Conservation (phyloP, 2,797 vertebrate genomes). For the Phalloptychus januarius region DNA sequence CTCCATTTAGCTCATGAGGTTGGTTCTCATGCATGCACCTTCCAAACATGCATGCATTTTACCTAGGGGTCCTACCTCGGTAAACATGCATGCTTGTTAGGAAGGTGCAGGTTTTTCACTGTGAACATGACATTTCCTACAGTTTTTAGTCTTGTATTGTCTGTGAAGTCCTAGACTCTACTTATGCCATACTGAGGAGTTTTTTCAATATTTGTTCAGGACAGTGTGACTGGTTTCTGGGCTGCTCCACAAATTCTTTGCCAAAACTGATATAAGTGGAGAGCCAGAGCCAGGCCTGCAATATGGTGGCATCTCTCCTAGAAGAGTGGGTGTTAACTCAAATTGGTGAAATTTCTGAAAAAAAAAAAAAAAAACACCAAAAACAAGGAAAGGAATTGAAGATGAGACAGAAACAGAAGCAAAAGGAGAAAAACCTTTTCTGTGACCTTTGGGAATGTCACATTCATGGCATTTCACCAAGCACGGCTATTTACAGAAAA, state of each 20-base stretch:
- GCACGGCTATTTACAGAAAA: constrained; percentile 75
- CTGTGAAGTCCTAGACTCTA: constrained; percentile 42
- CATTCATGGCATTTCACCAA: constrained; percentile 67
- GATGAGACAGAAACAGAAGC: constrained; percentile 5
- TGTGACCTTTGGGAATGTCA: constrained; percentile 73
- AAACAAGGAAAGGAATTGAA: not conserved
- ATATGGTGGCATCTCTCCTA: constrained; percentile 18
- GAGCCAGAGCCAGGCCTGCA: not conserved
- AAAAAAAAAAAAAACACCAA: not conserved
- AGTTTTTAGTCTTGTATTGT: constrained; percentile 50
- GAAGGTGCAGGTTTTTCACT: constrained; percentile 19
- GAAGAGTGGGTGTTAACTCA: constrained; percentile 9
- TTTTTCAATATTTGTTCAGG: constrained; percentile 26
- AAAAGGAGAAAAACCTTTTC: constrained; percentile 41
- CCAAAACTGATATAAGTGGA: constrained; percentile 21
- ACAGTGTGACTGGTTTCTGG: constrained; percentile 34
- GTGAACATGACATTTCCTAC: constrained; percentile 7
- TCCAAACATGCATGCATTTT: too few species aligned
- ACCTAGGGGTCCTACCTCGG: too few species aligned
- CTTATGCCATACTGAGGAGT: constrained; percentile 25
- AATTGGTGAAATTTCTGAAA: constrained; percentile 28
- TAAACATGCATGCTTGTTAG: not conserved
- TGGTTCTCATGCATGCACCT: too few species aligned
- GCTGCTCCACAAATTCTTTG: constrained; percentile 30
- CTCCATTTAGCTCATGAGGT: not conserved